phyloP scores from a whole-genome alignment of 2,797 vertebrate species.

The Microchirus variegatus region DNA sequence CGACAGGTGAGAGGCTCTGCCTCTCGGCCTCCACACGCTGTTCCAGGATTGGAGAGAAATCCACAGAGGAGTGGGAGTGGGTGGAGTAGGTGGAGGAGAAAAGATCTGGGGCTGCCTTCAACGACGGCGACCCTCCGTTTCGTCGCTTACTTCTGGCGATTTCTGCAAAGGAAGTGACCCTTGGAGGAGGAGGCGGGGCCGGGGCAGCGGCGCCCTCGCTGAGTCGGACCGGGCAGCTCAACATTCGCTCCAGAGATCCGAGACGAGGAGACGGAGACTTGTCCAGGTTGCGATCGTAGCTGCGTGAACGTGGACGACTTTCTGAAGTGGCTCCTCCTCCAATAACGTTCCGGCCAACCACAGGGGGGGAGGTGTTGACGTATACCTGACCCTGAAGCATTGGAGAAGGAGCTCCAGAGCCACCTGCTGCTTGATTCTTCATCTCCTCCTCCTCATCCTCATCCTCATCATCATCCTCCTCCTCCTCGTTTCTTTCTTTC shows the following conservation, averaged over 20 bases:
- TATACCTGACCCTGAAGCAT: constrained; percentile 92
- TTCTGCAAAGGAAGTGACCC: constrained; percentile 96
- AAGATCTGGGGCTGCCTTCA: constrained; percentile 81
- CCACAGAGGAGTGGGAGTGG: constrained; percentile 89
- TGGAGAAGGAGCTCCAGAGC: constrained; percentile 36
- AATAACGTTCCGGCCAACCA: constrained; percentile 51
- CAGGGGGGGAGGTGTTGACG: constrained; percentile 88
- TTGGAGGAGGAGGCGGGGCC: constrained; percentile 73
- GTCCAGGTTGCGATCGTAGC: constrained; percentile 93
- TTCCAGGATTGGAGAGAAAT: constrained; percentile 89
- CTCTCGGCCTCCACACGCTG: constrained; percentile 71
- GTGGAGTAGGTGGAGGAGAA: constrained; percentile 86
- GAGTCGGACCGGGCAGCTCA: constrained; percentile 94
- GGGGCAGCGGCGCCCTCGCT: constrained; percentile 80
- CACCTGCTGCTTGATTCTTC: constrained; percentile 20
- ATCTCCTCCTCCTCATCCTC: constrained; percentile 13
- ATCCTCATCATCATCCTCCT: background rate
- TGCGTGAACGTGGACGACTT: constrained; percentile 89
- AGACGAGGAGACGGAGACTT: constrained; percentile 83
- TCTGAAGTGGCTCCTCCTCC: constrained; percentile 43
- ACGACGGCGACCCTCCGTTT: constrained; percentile 78
- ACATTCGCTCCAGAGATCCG: constrained; percentile 93
- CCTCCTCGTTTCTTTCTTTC: background rate
- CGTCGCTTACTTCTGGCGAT: constrained; percentile 90
- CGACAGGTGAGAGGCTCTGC: constrained; percentile 79